Evolutionary conservation across 1,140 invertebrate species (phyloP), one percentile per base, ranked within the genome.

Genomic region (Anastrepha obliqua): DNA sequence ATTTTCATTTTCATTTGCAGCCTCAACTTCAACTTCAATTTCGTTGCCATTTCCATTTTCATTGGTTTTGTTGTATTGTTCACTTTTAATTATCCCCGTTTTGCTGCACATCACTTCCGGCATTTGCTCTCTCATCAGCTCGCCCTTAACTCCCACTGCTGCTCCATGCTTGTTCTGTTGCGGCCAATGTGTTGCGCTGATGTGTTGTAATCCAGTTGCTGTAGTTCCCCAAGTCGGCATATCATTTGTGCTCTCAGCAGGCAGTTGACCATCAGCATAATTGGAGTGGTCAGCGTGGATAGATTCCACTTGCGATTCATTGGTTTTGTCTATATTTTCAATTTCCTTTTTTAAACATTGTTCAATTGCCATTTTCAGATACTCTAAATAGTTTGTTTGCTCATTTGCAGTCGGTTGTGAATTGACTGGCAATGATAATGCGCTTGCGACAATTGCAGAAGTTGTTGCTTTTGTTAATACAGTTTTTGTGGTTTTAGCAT

Each of bases 281-380:
- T 67, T 62, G 11, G 9, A 39, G 17, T 74, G 67, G 3, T 74
- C 29, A 62, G 17, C 60, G 17, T 13, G n/a, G 15, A 1, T 11
- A 81, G 74, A n/a, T 81, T 20, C 74, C 74, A 58, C 17, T 55
- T 81, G 74, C 74, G 17, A 13, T 55, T 81, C 74, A 81, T 81
- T 81, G 47, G 51, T 81, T 81, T 81, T 81, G 74, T 81, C 74
- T 20, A 81, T 81, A 81, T 81, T 81, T 81, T 81, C 74, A 81
- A 81, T 81, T 81, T 81, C 74, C 47, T 81, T 81, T 55, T 47
- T 55, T 81, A 81, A 44, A 81, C 7, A n/a, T 15, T 81, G 51
- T 81, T 29, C 74, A 81, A 81, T 81, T 81, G 74, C 74, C 74
- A 81, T 47, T 81, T 81, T 15, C 74, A 81, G 74, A 55, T 55